A percentile compares a stretch with the other conserved stretches of the same genome.
phyloP scores from a whole-genome alignment of 2,113 vertebrate species.

The Cinclus mexicanus region DNA sequence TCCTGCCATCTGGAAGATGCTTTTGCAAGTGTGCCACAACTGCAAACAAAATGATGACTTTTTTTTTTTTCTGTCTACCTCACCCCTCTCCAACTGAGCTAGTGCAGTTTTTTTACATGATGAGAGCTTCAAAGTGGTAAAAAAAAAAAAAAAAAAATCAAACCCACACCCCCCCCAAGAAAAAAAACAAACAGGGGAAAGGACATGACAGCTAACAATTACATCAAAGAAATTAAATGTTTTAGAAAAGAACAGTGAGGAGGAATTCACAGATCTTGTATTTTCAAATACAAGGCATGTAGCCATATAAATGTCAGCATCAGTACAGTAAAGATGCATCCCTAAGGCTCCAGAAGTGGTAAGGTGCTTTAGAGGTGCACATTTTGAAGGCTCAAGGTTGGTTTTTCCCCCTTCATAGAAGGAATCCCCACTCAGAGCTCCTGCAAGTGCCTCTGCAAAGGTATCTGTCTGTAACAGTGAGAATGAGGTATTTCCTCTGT shows the following conservation, averaged over 20 bases:
- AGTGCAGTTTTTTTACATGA: neutral
- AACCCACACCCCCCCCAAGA: too few species aligned
- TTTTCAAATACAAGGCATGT: neutral
- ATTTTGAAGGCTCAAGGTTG: neutral
- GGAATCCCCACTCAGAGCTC: neutral
- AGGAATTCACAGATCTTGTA: neutral
- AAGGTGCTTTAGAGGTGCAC: neutral
- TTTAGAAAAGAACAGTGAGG: neutral
- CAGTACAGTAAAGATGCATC: neutral
- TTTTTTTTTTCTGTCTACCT: neutral
- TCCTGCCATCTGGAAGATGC: neutral
- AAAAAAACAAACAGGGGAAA: neutral
- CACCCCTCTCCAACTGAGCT: neutral
- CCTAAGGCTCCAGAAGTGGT: neutral
- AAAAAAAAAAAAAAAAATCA: neutral
- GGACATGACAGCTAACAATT: neutral
- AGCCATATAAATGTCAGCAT: neutral
- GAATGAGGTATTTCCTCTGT: neutral
- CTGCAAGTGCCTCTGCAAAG: neutral
- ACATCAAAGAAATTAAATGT: neutral
- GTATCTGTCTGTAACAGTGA: neutral
- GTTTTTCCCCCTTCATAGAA: fast-evolving
- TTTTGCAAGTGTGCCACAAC: fast-evolving
- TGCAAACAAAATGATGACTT: neutral
- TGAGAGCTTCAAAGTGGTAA: neutral